Evolutionary conservation across 1,140 invertebrate genomes (phyloP).

Genomic region (Laodelphax striatellus): DNA sequence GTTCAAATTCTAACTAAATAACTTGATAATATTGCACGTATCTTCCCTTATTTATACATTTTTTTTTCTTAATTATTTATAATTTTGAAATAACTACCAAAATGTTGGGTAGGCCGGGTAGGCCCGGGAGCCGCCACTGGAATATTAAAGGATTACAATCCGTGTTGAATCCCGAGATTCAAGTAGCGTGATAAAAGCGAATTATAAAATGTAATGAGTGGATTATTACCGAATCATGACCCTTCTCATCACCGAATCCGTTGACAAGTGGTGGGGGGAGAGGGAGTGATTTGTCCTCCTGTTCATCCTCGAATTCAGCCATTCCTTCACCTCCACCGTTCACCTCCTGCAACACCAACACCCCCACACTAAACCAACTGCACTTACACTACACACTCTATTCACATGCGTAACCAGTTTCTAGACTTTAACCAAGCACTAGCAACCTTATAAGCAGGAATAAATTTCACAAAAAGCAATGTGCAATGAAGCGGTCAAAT

Average conservation of each 20-base stretch:
- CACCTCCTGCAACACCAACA: slow-evolving; percentile 10
- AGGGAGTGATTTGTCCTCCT: slow-evolving; percentile 12
- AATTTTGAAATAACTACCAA: no score
- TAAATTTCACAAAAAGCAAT: slow-evolving; percentile 1
- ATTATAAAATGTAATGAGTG: no score
- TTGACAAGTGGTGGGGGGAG: slow-evolving; percentile 8
- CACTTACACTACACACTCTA: not conserved
- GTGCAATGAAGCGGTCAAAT: not conserved
- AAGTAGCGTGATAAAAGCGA: no score
- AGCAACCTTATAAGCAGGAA: not conserved
- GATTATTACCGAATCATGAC: no score
- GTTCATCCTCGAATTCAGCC: slow-evolving; percentile 17
- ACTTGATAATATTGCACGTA: no score
- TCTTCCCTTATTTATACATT: no score
- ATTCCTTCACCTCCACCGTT: slow-evolving; percentile 20
- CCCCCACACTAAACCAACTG: not conserved
- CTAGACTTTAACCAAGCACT: not conserved
- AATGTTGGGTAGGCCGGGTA: no score
- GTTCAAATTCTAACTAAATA: no score
- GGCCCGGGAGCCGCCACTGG: no score
- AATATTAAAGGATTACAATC: no score
- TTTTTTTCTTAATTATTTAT: no score
- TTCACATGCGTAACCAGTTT: not conserved
- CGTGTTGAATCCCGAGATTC: no score
- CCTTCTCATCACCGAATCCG: slow-evolving; percentile 11